Base-by-base conservation (phyloP, 2,797 vertebrate genomes). In the Hafferia zeledoni region DNA sequence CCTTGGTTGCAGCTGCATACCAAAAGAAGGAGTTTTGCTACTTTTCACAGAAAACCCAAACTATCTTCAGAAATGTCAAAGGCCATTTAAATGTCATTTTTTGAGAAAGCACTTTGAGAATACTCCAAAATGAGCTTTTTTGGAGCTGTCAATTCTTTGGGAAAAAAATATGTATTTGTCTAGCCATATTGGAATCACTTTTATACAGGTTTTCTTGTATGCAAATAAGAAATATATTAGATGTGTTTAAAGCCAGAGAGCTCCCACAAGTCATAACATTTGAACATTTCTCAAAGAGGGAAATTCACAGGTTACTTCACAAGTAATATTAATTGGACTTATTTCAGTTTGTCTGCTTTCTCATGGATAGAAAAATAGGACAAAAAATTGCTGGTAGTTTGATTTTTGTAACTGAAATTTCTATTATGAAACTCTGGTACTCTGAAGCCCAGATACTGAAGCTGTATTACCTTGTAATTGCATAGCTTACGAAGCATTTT, bases 71-170 rank as follows among this genome's bases (percentile, higher is more conserved):
- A 95, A 82, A 84, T 83, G 59, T 87, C 75, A 86, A 47, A 57
- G 15, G 50, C 37, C 79, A 81, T 92, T 96, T 94, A 89, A 95
- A 88, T 83, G 24, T 44, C 44, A 39, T 93, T 93, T 37, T 47
- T 78, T 81, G 43, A 94, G 23, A 88, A 93, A 65, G 19, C 43
- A 72, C 49, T 92, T 87, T 79, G 67, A 72, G 53, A 93, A 85
- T 49, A 20, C 20, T 69, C 59, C 39, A 88, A 87, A 94, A 95
- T 70, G 43, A 89, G 47, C 4, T 89, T 90, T 93, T 88, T 46
- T 13, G 0, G 28, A 39, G 12, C 41, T 76, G 19, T 33, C 65
- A 88, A 2, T 9, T 71, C 37, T 71, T 81, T 55, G 20, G 6
- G 2, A n/a, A 64, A 63, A 63, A 52, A 49, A 22, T 44, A 49